Percentiles rank a stretch among this genome's conserved stretches.
Evolutionary conservation across 1,140 invertebrate genomes (phyloP).

Genomic region (Ceratosolen fusciceps): DNA sequence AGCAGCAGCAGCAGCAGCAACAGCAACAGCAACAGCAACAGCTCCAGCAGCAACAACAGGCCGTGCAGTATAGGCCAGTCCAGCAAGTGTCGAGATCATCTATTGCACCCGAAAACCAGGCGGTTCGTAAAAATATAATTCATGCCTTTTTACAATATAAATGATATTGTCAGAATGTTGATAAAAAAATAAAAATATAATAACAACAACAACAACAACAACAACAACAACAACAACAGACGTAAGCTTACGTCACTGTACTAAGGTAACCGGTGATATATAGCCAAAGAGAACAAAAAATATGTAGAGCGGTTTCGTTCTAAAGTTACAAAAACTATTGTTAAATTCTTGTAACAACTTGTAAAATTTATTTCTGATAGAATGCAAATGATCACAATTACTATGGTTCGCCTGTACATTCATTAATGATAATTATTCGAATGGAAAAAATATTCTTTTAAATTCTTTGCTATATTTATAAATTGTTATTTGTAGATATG

Average conservation of each 20-base stretch:
- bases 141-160: no score
- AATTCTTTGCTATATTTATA: background rate
- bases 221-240: no score
- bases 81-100: constrained; percentile 26
- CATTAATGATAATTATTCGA: background rate
- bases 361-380: background rate
- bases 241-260: no score
- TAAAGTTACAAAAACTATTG: no score
- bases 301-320: no score
- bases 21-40: constrained; percentile 20
- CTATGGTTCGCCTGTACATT: background rate
- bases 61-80: constrained; percentile 41
- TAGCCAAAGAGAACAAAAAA: no score
- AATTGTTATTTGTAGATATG: background rate
- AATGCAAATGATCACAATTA: background rate
- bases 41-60: background rate
- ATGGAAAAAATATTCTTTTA: background rate
- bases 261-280: no score
- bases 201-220: no score
- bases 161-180: background rate
- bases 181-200: no score
- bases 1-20: background rate
- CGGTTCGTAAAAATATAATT: background rate
- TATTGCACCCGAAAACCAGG: background rate
- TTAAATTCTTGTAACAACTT: background rate